These are phyloP conservation scores for Artemia sinica DNA, from an alignment of 2,888 invertebrate species.

Conservation along the genomic window DNA sequence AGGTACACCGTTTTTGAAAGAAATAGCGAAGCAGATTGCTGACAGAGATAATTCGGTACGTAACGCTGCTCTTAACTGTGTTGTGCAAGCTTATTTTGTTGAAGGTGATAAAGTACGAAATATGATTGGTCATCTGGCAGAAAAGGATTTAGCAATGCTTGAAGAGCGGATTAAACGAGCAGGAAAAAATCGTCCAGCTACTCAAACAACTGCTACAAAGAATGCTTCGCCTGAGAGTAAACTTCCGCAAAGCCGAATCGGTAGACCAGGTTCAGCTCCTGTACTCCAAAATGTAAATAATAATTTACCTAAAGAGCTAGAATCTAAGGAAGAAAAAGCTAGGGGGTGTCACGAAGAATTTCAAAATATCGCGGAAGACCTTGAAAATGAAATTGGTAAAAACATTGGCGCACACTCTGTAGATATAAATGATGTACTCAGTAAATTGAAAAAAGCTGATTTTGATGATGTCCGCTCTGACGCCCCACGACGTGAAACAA, in stretches of 20 bases:
- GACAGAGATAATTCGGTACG: slow-evolving; percentile 90
- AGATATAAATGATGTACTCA: background rate
- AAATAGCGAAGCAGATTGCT: slow-evolving; percentile 82
- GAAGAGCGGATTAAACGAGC: slow-evolving; percentile 92
- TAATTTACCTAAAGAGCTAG: slow-evolving; percentile 26
- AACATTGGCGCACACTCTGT: background rate
- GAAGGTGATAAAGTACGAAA: slow-evolving; percentile 82
- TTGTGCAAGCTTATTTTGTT: slow-evolving; percentile 71
- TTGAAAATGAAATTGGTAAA: slow-evolving; percentile 7
- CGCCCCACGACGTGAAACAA: background rate
- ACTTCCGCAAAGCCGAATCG: slow-evolving; percentile 31
- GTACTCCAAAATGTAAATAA: slow-evolving; percentile 30
- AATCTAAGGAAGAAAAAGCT: background rate
- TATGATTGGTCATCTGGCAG: slow-evolving; percentile 73
- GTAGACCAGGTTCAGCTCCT: slow-evolving; percentile 28
- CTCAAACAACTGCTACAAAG: slow-evolving; percentile 28
- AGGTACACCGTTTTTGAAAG: slow-evolving; percentile 61
- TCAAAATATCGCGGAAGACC: background rate
- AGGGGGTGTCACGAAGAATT: background rate
- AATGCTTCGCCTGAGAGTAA: slow-evolving; percentile 34
- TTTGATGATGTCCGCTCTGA: background rate
- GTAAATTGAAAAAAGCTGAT: background rate
- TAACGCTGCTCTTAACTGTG: slow-evolving; percentile 83
- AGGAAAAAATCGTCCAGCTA: slow-evolving; percentile 38
- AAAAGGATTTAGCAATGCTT: slow-evolving; percentile 80